Conservation (phyloP, 2,797 vertebrate genomes). For the Melanotaenia boesemani region DNA sequence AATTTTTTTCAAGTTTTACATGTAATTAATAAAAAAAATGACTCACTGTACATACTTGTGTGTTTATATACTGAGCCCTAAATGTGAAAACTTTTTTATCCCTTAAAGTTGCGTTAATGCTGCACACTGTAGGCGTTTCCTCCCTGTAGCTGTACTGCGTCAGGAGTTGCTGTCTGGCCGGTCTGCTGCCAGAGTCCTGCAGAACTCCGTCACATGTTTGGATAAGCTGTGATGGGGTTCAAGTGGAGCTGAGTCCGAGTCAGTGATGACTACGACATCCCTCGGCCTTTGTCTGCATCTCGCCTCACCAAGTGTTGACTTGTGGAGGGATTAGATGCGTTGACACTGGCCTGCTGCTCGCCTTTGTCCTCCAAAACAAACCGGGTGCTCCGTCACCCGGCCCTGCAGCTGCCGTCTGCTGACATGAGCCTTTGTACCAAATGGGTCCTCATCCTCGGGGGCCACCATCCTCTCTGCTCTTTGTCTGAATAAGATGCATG, state of each 20-base stretch:
- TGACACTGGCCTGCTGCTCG: constrained; percentile 67
- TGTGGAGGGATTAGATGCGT: constrained; percentile 69
- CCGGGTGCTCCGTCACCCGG: constrained; percentile 54
- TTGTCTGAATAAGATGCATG: constrained; percentile 57
- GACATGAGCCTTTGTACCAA: constrained; percentile 73
- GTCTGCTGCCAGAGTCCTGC: constrained; percentile 12
- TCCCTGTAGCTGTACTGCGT: background rate
- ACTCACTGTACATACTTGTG: too few relatives aligned
- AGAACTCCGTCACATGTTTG: constrained; percentile 49
- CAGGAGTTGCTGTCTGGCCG: background rate
- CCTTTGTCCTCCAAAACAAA: constrained; percentile 80
- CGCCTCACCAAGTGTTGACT: constrained; percentile 52
- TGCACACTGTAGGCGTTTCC: background rate
- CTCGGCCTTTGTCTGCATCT: constrained; percentile 54
- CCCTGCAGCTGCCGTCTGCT: constrained; percentile 78
- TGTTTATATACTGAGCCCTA: too few relatives aligned
- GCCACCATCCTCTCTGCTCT: constrained; percentile 28
- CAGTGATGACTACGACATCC: constrained; percentile 5
- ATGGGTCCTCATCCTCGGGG: constrained; percentile 38
- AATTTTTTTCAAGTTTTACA: too few relatives aligned
- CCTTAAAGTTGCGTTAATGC: background rate
- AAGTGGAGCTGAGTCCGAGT: constrained; percentile 43
- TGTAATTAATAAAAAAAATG: too few relatives aligned
- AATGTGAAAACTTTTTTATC: too few relatives aligned
- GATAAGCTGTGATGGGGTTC: constrained; percentile 13